Conservation (phyloP, 2,797 vertebrate genomes). For the Acropternis orthonyx region DNA sequence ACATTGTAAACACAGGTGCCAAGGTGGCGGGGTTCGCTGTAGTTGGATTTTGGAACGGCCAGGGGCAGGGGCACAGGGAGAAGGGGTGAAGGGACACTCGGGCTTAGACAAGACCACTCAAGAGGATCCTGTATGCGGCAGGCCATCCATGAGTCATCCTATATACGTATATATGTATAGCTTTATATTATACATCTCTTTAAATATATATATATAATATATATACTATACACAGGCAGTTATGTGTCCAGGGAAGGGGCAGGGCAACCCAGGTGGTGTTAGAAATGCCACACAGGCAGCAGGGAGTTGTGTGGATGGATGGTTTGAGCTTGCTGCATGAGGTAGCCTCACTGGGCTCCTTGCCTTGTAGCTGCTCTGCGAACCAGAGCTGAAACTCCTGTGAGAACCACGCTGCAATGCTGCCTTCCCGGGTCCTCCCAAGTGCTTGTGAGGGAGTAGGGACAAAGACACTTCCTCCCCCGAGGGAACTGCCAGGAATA, state of each 20-base stretch:
- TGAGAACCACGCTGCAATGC: not conserved
- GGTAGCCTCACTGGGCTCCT: constrained; percentile 1
- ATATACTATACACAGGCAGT: constrained; percentile 82
- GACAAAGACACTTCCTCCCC: not conserved
- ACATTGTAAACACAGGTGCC: constrained; percentile 73
- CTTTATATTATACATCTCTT: constrained; percentile 80
- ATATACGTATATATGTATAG: constrained; percentile 72
- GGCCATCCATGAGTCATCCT: constrained; percentile 65
- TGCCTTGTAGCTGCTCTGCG: constrained; percentile 1
- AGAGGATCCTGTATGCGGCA: constrained; percentile 57
- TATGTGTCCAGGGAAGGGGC: constrained; percentile 50
- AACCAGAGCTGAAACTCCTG: not conserved
- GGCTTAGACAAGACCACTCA: constrained; percentile 59
- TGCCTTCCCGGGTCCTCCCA: not conserved
- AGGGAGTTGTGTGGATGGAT: constrained; percentile 3
- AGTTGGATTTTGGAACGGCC: constrained; percentile 10
- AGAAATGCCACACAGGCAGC: constrained; percentile 12
- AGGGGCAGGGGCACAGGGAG: not conserved
- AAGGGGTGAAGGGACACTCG: constrained; percentile 25
- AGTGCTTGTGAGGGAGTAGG: not conserved
- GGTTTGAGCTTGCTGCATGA: not conserved
- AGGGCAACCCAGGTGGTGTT: constrained; percentile 50
- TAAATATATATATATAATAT: constrained; percentile 79
- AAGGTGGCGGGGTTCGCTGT: constrained; percentile 47
- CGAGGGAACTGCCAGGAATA: constrained; percentile 20